Evolutionary conservation across 2,797 vertebrate genomes (phyloP), one percentile per base, ranked within the genome.

Genomic region (Sebastes matsubarae): DNA sequence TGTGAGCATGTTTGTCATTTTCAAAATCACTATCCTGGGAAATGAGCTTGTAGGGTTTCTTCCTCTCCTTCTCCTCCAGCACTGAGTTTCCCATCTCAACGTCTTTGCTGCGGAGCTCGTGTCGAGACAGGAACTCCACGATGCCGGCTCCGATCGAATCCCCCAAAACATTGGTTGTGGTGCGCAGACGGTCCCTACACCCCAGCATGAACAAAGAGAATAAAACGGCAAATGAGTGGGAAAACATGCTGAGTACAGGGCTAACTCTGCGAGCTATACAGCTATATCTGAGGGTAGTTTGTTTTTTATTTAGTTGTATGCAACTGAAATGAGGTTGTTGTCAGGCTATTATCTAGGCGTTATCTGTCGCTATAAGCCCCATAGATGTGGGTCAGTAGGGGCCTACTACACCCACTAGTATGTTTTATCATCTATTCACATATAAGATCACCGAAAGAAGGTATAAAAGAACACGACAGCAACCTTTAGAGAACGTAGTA

Each of bases 131-230:
- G 75, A 99, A 97, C 93, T 99, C 98, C n/a, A 99, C 95, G 5
- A 99, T 99, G 34, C 98, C 98, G 0, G 98, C 98, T 42, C 98
- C 98, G 0, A 99, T 97, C 0, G 98, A 99, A 67, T 99, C 98
- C 42, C 98, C 98, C 90, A 99, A 68, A 29, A 99, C 98, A 0
- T 99, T 99, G 79, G 98, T 99, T 16, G 98, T 99, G 71, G 98
- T 99, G 18, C 98, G 97, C 16, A 99, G 96, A 30, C 98, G 97
- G 89, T 99, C 98, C 89, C 98, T 99, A 77, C 0, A 72, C 22
- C 71, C n/a, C 73, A 30, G 20, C 6, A 57, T 4, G 5, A 32
- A n/a, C 68, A 79, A 3, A 66, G 13, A 4, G 24, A 27, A 38
- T 6, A 9, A 20, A 72, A 12, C 2, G 4, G 18, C 4, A 50